Percentiles rank a stretch among this genome's conserved stretches.
Conservation (phyloP, 2,888 invertebrate genomes). For the Drosophila subsilvestris region DNA sequence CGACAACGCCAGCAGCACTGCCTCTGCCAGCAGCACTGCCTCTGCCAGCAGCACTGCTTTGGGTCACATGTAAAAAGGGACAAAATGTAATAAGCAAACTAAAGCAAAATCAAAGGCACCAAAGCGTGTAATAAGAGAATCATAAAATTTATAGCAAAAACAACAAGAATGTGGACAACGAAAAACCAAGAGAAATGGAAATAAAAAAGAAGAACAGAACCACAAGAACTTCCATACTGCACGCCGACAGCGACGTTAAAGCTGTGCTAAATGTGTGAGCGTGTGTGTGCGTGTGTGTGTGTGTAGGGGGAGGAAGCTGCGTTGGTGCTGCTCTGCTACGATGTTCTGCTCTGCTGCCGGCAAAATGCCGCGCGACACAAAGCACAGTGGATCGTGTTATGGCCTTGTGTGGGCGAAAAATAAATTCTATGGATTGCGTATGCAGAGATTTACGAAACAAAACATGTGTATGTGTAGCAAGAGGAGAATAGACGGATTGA, state of each 20-base stretch:
- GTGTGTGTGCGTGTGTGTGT: background rate
- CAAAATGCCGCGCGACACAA: constrained; percentile 16
- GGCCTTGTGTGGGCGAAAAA: constrained; percentile 34
- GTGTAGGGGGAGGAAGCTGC: background rate
- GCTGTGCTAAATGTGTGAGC: constrained; percentile 14
- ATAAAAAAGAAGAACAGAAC: constrained; percentile 15
- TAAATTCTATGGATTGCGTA: constrained; percentile 11
- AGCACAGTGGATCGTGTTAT: constrained; percentile 60
- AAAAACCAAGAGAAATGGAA: constrained; percentile 2
- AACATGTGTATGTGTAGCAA: constrained; percentile 16
- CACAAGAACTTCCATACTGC: constrained; percentile 13
- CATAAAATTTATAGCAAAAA: constrained; percentile 34
- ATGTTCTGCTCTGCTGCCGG: constrained; percentile 13
- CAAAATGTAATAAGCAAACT: constrained; percentile 32
- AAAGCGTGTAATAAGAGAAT: constrained; percentile 63
- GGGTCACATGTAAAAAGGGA: constrained; percentile 28
- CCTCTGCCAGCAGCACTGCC: constrained; percentile 28
- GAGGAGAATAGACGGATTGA: background rate
- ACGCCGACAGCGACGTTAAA: background rate
- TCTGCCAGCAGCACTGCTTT: constrained; percentile 16
- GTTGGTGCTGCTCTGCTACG: background rate
- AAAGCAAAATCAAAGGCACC: constrained; percentile 58
- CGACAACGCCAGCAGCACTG: constrained; percentile 33
- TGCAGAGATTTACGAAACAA: constrained; percentile 25
- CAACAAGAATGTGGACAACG: constrained; percentile 8